A percentile compares a stretch with the other conserved stretches of the same genome.
phyloP scores from a whole-genome alignment of 2,113 vertebrate genomes.

The Xiphophorus couchianus region DNA sequence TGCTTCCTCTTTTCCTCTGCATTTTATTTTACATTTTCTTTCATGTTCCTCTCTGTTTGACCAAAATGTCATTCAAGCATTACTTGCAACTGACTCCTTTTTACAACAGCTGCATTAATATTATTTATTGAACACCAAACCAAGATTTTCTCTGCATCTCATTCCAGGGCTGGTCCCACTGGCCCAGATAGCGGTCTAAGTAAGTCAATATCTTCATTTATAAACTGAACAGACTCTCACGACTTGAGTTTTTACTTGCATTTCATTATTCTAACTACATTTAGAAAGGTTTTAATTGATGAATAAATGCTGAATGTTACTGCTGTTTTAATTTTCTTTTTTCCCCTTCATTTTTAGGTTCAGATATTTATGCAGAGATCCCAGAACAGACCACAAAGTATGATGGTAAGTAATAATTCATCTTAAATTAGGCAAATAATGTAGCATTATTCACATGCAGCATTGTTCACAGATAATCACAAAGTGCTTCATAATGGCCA shows the following conservation, averaged over 20 bases:
- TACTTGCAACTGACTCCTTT: background rate
- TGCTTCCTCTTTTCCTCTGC: background rate
- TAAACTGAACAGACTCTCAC: background rate
- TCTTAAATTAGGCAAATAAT: background rate
- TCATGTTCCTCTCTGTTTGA: background rate
- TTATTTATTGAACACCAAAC: background rate
- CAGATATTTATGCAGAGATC: constrained; percentile 93
- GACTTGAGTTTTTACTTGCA: background rate
- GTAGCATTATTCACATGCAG: no score
- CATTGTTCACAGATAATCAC: no score
- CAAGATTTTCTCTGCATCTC: background rate
- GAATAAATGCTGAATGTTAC: background rate
- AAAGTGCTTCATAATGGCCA: no score
- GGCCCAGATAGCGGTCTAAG: constrained; percentile 3
- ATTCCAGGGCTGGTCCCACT: constrained; percentile 10
- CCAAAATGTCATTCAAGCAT: background rate
- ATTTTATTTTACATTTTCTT: background rate
- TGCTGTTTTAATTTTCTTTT: background rate
- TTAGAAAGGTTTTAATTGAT: background rate
- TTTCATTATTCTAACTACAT: background rate
- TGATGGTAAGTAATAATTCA: constrained; percentile 40
- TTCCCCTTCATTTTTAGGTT: constrained; percentile 71
- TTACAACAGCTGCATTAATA: background rate
- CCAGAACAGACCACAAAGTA: constrained; percentile 64
- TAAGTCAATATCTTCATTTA: constrained; percentile 9